Percentiles rank a stretch among this genome's conserved stretches.
These are phyloP conservation scores for Dermatemys mawii DNA, from an alignment of 2,113 vertebrate genomes.

Conservation along the genomic window DNA sequence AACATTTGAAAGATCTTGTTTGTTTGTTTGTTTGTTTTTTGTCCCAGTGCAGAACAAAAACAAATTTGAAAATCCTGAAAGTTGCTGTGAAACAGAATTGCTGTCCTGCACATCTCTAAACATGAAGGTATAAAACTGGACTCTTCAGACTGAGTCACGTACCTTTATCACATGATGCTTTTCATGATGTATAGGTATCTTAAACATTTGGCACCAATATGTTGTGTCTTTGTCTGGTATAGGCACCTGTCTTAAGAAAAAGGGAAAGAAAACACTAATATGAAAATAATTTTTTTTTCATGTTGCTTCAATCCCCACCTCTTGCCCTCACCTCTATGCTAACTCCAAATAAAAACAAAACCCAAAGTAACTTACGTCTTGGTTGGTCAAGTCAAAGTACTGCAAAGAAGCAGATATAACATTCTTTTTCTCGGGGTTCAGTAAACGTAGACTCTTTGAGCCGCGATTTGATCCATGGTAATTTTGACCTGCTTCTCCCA, in stretches of 20 bases:
- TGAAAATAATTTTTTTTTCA: constrained; percentile 25
- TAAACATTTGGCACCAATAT: constrained; percentile 92
- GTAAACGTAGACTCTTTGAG: constrained; percentile 85
- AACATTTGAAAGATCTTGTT: background rate
- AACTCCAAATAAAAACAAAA: background rate
- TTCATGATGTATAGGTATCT: constrained; percentile 82
- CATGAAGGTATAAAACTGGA: background rate
- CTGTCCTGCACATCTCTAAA: background rate
- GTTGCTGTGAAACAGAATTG: background rate
- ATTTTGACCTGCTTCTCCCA: constrained; percentile 77
- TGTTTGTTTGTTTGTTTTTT: background rate
- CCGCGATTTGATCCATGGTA: constrained; percentile 86
- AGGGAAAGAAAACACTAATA: constrained; percentile 41
- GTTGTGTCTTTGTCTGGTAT: constrained; percentile 89
- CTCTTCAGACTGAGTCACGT: constrained; percentile 44
- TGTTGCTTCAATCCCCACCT: background rate
- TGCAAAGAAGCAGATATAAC: constrained; percentile 54
- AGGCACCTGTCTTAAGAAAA: constrained; percentile 87
- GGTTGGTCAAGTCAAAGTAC: constrained; percentile 83
- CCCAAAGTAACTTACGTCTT: constrained; percentile 81
- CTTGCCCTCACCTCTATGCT: background rate
- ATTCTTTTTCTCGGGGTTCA: constrained; percentile 81
- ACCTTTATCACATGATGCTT: constrained; percentile 90
- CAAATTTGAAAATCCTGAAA: background rate
- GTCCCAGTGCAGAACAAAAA: background rate